Evolutionary conservation across 2,888 invertebrate genomes (phyloP).

Genomic region (Caenorhabditis sp.): DNA sequence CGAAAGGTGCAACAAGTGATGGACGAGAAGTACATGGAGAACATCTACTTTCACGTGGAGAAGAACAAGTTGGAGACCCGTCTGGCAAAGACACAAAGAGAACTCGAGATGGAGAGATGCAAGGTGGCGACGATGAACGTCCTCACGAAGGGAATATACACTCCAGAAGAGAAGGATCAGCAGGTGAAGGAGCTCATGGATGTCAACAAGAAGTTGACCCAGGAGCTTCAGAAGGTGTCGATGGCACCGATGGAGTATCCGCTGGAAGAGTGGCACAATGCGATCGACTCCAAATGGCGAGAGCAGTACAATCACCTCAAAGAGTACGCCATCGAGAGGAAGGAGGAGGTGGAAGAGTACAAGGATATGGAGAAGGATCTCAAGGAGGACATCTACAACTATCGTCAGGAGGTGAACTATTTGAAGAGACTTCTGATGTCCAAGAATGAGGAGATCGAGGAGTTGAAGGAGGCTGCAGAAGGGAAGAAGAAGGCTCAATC

Average conservation of each 20-base stretch:
- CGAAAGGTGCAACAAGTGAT: constrained; percentile 22
- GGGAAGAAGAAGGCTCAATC: too few species aligned
- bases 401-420: background rate
- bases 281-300: constrained; percentile 1
- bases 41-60: background rate
- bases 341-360: background rate
- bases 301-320: background rate
- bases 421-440: background rate
- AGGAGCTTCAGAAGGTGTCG: background rate
- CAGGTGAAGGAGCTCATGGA: constrained; percentile 12
- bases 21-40: background rate
- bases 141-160: background rate
- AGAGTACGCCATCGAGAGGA: background rate
- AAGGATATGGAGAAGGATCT: background rate
- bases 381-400: background rate
- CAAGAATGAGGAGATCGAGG: background rate
- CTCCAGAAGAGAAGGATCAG: background rate
- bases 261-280: constrained; percentile 31
- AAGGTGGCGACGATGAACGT: background rate
- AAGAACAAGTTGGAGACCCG: background rate
- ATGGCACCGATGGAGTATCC: background rate
- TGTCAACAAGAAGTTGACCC: constrained; percentile 10
- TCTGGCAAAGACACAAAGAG: background rate
- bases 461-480: background rate
- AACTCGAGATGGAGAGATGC: background rate